Base-by-base conservation (phyloP, 2,888 invertebrate species). In the Acleris cristana region DNA sequence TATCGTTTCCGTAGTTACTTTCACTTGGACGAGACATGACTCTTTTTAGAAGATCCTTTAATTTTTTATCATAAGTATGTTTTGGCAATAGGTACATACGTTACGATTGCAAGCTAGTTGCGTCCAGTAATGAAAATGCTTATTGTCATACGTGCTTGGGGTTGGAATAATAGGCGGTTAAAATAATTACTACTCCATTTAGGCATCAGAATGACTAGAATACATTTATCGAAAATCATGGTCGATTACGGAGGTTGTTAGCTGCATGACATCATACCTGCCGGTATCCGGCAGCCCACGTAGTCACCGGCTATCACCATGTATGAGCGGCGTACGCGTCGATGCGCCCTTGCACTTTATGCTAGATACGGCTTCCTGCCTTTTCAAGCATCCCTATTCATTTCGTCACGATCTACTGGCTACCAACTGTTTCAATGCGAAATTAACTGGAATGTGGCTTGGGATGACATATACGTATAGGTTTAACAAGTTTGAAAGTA, bases 341-440 rank as follows among this genome's bases (percentile, higher is more conserved):
- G 75, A 75, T 79, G 78, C 80, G 83, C 87, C 87, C 86, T 87
- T 86, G 87, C 86, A 84, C 84, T 86, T 85, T 68, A 72, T 79
- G 73, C 70, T 72, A 74, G 60, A 69, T 71, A 77, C 71, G 74
- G 76, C 82, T 87, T 88, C 88, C 88, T 86, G 88, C 73, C 81
- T 78, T 81, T 88, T 85, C 79, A 86, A 72, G 73, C 77, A 76
- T 80, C 84, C 86, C 82, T 79, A 88, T 87, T 87, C 81, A 86
- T 76, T 69, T 72, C 71, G 85, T 85, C 86, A 87, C 85, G 87
- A 79, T 74, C 83, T 74, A 78, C 73, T 82, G 82, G 67, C 51
- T 72, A 53, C 75, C 81, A 81, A 79, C 79, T 78, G 80, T 79
- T 60, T 57, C 78, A 73, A 79, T 76, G 76, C 79, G 76, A 77